These are phyloP conservation scores for Perithous albicinctus DNA, from an alignment of 2,888 invertebrate genomes.

Conservation along the genomic window DNA sequence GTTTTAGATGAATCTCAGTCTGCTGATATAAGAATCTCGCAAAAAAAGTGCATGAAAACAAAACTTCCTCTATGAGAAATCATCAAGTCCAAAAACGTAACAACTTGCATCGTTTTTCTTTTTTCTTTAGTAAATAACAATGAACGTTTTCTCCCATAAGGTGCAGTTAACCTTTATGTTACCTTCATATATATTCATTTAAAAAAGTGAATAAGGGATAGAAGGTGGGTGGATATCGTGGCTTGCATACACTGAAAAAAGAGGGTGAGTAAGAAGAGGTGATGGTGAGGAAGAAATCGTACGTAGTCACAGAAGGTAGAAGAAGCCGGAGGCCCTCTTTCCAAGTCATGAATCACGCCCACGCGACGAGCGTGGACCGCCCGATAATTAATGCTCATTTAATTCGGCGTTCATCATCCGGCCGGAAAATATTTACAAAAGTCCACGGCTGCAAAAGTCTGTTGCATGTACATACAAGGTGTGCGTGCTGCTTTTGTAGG, in stretches of 20 bases:
- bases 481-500: background rate
- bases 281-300: slow-evolving; percentile 55
- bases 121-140: too few relatives aligned
- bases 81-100: too few relatives aligned
- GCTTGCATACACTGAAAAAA: slow-evolving; percentile 38
- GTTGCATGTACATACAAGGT: slow-evolving; percentile 1
- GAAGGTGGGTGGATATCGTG: slow-evolving; percentile 59
- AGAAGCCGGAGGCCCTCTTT: slow-evolving; percentile 73
- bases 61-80: too few relatives aligned
- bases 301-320: slow-evolving; percentile 62
- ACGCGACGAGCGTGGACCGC: slow-evolving; percentile 79
- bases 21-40: too few relatives aligned
- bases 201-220: slow-evolving; percentile 65
- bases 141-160: background rate
- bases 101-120: too few relatives aligned
- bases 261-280: slow-evolving; percentile 60
- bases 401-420: slow-evolving; percentile 83
- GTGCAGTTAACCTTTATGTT: background rate
- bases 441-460: slow-evolving; percentile 56
- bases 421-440: slow-evolving; percentile 81
- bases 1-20: too few relatives aligned
- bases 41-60: too few relatives aligned
- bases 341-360: slow-evolving; percentile 82
- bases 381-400: slow-evolving; percentile 84
- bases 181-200: background rate